Conservation (phyloP, 2,888 invertebrate genomes). For the Dolichomitus sp. region DNA sequence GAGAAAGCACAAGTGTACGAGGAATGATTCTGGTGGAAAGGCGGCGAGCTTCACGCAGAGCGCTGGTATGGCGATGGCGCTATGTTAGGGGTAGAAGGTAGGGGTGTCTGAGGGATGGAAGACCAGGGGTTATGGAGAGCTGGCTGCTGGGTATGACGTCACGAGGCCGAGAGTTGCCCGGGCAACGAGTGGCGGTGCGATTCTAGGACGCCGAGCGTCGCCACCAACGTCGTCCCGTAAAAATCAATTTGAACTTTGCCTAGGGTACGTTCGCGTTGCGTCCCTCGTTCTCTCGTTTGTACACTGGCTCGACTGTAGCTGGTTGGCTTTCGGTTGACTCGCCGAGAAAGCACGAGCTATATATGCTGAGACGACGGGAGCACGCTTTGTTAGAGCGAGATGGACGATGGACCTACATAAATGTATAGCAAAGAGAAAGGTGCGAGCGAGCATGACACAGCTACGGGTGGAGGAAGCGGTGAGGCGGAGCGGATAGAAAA, state of each 20-base stretch:
- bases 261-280: constrained; percentile 74
- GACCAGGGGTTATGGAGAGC: constrained; percentile 60
- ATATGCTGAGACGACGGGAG: constrained; percentile 47
- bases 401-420: constrained; percentile 14
- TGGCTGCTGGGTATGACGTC: constrained; percentile 78
- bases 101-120: constrained; percentile 45
- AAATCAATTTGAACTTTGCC: constrained; percentile 85
- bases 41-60: constrained; percentile 35
- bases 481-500: constrained; percentile 47
- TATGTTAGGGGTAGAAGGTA: neutral
- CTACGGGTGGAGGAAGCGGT: constrained; percentile 36
- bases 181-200: constrained; percentile 80
- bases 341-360: constrained; percentile 45
- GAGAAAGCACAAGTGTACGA: constrained; percentile 14
- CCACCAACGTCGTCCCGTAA: constrained; percentile 83
- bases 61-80: constrained; percentile 4
- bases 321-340: constrained; percentile 43
- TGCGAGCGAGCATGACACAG: constrained; percentile 53
- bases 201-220: constrained; percentile 82
- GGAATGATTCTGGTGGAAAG: constrained; percentile 39
- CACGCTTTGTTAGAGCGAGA: constrained; percentile 67
- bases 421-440: constrained; percentile 1
- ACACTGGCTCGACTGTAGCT: constrained; percentile 21
- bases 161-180: constrained; percentile 81
- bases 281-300: constrained; percentile 26